These are phyloP conservation scores for Charaxes varanes DNA, from an alignment of 1,140 invertebrate genomes.

Conservation along the genomic window DNA sequence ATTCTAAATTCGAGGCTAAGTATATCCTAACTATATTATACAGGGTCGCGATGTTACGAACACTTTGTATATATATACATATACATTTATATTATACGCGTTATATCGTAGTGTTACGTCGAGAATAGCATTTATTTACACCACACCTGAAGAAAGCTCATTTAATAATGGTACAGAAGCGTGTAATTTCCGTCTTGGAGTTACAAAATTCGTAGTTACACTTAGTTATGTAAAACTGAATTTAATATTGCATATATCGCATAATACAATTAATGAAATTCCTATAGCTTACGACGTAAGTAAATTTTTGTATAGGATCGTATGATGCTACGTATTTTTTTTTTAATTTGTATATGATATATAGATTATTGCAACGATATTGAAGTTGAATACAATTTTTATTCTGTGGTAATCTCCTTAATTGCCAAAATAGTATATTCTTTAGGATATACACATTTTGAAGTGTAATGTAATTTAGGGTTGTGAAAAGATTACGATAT, in stretches of 20 bases:
- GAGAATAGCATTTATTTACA: constrained; percentile 64
- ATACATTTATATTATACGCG: constrained; percentile 22
- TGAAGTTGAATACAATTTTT: constrained; percentile 20
- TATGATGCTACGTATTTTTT: constrained; percentile 10
- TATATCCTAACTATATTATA: constrained; percentile 36
- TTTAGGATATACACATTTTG: constrained; percentile 13
- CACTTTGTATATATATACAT: constrained; percentile 44
- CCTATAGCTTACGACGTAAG: constrained; percentile 10
- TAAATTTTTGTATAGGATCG: constrained; percentile 13
- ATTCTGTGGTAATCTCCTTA: constrained; percentile 71
- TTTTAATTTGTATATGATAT: constrained; percentile 17
- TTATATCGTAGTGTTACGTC: constrained; percentile 18
- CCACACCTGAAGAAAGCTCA: constrained; percentile 72
- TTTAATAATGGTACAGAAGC: constrained; percentile 38
- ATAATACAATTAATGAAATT: constrained; percentile 21
- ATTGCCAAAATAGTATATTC: constrained; percentile 65
- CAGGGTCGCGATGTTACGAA: constrained; percentile 57
- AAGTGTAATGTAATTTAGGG: constrained; percentile 10
- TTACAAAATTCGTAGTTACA: constrained; percentile 14
- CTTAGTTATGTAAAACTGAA: constrained; percentile 21
- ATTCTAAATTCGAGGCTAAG: constrained; percentile 48
- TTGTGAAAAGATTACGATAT: constrained; percentile 4
- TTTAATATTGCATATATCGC: constrained; percentile 19
- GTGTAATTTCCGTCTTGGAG: constrained; percentile 14
- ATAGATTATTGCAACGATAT: constrained; percentile 18